Conservation (phyloP, 2,113 vertebrate species). For the Laticauda colubrina region DNA sequence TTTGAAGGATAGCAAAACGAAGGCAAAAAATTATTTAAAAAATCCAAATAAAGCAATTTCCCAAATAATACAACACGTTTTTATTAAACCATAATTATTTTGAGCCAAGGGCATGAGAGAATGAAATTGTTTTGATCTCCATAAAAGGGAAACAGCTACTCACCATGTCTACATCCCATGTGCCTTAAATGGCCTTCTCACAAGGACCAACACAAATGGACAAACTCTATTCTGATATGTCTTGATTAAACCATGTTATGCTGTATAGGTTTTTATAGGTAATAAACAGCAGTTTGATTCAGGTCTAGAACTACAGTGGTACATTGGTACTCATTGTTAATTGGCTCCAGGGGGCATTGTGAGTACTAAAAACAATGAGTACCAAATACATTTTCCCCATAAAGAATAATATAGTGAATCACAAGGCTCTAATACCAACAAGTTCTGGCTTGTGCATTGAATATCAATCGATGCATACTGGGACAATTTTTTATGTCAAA, state of each 20-base stretch:
- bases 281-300: neutral
- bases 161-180: neutral
- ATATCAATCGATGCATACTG: neutral
- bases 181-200: neutral
- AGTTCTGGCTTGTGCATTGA: neutral
- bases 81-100: neutral
- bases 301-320: neutral
- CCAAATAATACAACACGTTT: neutral
- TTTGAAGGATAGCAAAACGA: neutral
- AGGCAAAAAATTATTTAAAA: neutral
- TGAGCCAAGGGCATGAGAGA: neutral
- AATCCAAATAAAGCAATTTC: neutral
- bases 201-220: neutral
- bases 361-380: neutral
- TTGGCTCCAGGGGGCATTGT: neutral
- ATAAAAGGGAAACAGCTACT: neutral
- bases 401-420: neutral
- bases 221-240: neutral
- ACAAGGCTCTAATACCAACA: neutral
- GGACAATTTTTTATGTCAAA: neutral
- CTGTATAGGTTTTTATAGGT: neutral
- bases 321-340: neutral
- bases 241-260: neutral
- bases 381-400: neutral
- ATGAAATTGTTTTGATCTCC: neutral